Evolutionary conservation across 2,888 invertebrate species (phyloP), one percentile per base, ranked within the genome.

Genomic region (Macrosoma leucophasiata): DNA sequence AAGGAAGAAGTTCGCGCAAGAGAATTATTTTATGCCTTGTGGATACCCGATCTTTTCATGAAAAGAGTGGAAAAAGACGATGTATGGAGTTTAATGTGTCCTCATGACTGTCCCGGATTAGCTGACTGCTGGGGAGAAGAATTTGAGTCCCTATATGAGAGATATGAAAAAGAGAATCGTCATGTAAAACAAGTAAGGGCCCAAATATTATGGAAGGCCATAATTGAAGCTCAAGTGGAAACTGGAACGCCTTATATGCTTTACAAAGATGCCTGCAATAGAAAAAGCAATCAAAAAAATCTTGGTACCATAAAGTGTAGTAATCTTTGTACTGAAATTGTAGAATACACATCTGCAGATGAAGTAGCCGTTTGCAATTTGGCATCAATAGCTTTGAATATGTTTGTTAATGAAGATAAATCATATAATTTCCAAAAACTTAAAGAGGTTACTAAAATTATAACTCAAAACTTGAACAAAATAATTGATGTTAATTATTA

Each of bases 11-110:
- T 91, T 19, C 87, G 98, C 24, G 98, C 98, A 0, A 87, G 98
- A 32, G 98, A 99, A 74, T 81, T 99, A 19, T 99, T 98, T 73
- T 98, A 95, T 70, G 98, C 95, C 0, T 70, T 99, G 14, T 99
- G 99, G 98, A 95, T 99, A 49, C 97, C 98, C 0, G 98, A 99
- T 84, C 86, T 99, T 36, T 99, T 99, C 69, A 99, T 99, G 99
- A 89, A 92, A 67, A 88, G 99, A 29, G 95, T 96, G 0, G 92
- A 96, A 66, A 85, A 86, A 2, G 89, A 97, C 71, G 91, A 82
- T 42, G 86, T 88, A 29, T 99, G 99, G 99, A 94, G 95, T 30
- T 81, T 99, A 9, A 98, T 99, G 98, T 99, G 98, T 63, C 98
- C 99, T 0, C 91, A 94, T 62, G 91, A 95, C 61, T 92, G 92